Conservation (phyloP, 2,113 vertebrate genomes). For the Xenopus laevis region DNA sequence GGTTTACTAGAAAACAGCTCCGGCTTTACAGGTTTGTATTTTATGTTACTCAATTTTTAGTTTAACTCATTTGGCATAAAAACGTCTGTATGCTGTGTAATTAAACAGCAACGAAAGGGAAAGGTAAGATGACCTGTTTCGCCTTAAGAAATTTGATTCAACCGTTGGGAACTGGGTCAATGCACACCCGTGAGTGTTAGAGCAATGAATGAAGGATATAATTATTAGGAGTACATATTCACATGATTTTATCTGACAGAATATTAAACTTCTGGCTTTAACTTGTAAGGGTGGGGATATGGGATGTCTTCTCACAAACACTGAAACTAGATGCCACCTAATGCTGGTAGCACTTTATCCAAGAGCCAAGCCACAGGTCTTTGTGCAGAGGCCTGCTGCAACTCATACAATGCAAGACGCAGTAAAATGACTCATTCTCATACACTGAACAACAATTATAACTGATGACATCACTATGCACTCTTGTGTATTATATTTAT, state of each 20-base stretch:
- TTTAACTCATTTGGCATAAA: background rate
- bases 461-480: no score
- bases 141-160: conserved; percentile 1
- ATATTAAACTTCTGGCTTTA: background rate
- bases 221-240: conserved; percentile 9
- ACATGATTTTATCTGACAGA: background rate
- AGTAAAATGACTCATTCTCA: no score
- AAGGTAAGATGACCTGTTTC: background rate
- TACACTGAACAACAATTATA: no score
- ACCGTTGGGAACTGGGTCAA: conserved; percentile 14
- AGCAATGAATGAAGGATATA: background rate
- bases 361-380: no score
- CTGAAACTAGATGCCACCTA: background rate
- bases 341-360: background rate
- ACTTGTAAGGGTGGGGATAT: background rate
- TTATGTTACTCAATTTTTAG: background rate
- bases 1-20: background rate
- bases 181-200: background rate
- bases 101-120: background rate
- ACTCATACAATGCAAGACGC: no score
- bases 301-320: background rate
- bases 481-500: no score
- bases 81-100: background rate
- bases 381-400: no score
- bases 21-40: background rate